A percentile compares a stretch with the other conserved stretches of the same genome.
phyloP scores from a whole-genome alignment of 2,888 invertebrate genomes.

The Galeruca laticollis region DNA sequence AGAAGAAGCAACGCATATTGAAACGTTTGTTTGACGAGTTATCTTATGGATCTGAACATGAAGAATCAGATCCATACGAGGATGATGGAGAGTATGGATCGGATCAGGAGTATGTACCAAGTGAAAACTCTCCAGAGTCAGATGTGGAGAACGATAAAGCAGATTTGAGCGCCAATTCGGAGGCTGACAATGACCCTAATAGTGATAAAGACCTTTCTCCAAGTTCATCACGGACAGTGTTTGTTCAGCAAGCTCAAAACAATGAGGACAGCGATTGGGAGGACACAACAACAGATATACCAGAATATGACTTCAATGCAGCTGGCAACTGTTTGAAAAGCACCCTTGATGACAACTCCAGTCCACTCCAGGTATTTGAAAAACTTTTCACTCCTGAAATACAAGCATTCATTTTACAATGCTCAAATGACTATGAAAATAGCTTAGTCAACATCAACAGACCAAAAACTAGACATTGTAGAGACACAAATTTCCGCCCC shows the following conservation, averaged over 20 bases:
- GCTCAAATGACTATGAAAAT: constrained; percentile 28
- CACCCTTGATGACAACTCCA: constrained; percentile 26
- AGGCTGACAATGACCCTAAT: constrained; percentile 19
- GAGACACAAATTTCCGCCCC: no score
- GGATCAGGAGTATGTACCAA: constrained; percentile 26
- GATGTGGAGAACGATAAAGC: constrained; percentile 16
- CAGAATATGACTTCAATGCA: constrained; percentile 27
- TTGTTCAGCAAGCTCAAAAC: no score
- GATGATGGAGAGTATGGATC: constrained; percentile 37
- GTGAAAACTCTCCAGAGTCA: constrained; percentile 18
- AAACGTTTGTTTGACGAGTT: constrained; percentile 29
- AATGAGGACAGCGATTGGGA: constrained; percentile 2
- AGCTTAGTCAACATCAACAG: background rate
- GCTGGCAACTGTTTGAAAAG: constrained; percentile 21
- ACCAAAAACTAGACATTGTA: no score
- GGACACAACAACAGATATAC: constrained; percentile 19
- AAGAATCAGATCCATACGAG: constrained; percentile 36
- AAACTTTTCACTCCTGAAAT: background rate
- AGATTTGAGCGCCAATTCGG: constrained; percentile 15
- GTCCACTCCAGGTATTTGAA: constrained; percentile 18
- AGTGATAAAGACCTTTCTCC: constrained; percentile 15
- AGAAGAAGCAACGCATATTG: constrained; percentile 18
- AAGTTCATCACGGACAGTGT: constrained; percentile 25
- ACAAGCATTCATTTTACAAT: constrained; percentile 1
- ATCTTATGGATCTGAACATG: constrained; percentile 32